A percentile compares a stretch with the other conserved stretches of the same genome.
Evolutionary conservation across 1,140 invertebrate species (phyloP).

Genomic region (Apolygus lucorum): DNA sequence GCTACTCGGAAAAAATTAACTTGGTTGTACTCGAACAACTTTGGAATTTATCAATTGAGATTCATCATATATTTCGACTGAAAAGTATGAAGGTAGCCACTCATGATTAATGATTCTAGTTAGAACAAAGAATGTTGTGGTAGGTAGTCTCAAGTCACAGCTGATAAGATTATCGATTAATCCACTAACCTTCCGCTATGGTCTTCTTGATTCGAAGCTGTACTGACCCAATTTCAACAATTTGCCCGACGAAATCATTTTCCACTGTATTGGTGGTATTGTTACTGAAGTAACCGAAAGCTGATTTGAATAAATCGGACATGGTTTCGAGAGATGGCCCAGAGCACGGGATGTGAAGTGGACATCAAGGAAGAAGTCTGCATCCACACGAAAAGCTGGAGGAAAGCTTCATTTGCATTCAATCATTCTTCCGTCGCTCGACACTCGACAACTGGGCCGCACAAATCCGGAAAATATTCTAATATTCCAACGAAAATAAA

Average conservation of each 20-base stretch:
- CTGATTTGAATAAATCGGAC: constrained; percentile 81
- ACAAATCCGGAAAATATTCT: too few species aligned
- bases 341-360: neutral
- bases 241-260: constrained; percentile 85
- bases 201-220: constrained; percentile 81
- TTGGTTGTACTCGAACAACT: too few species aligned
- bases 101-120: too few species aligned
- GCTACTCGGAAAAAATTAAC: too few species aligned
- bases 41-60: too few species aligned
- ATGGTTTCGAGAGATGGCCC: constrained; percentile 44
- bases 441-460: too few species aligned
- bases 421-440: too few species aligned
- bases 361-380: neutral
- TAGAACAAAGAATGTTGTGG: too few species aligned
- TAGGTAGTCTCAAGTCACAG: too few species aligned
- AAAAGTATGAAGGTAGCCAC: too few species aligned
- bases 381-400: neutral
- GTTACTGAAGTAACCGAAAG: constrained; percentile 72
- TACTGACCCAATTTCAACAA: constrained; percentile 78
- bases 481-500: too few species aligned
- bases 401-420: neutral
- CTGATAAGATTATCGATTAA: constrained; percentile 5
- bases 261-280: constrained; percentile 47
- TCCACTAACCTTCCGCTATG: constrained; percentile 81
- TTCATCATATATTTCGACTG: too few species aligned